Conservation (phyloP, 37 sponge, comb jelly and placozoan genomes). For the Spongia lamella region DNA sequence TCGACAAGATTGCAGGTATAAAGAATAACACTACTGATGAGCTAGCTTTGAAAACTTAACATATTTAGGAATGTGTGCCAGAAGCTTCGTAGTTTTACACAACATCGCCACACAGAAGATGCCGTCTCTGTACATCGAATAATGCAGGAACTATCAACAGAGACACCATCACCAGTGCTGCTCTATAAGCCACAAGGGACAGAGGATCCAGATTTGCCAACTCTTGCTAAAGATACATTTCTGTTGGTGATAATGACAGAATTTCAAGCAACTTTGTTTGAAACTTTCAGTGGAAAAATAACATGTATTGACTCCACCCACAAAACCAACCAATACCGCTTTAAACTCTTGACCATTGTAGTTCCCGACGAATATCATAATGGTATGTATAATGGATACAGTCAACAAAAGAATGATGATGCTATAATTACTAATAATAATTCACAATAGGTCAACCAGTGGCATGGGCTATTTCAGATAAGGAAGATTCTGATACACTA, state of each 20-base stretch:
- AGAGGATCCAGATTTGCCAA: not conserved
- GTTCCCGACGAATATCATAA: conserved; percentile 27
- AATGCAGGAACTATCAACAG: not conserved
- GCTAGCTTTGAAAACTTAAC: no score
- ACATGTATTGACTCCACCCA: conserved; percentile 20
- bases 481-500: conserved; percentile 3
- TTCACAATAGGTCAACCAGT: conserved; percentile 20
- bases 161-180: not conserved
- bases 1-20: no score
- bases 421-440: not conserved
- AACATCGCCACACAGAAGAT: conserved; percentile 23
- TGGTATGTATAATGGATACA: not conserved
- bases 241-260: conserved; percentile 22
- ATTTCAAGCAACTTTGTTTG: conserved; percentile 13
- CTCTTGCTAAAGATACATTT: conserved; percentile 1
- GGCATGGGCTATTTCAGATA: conserved; percentile 10
- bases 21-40: no score
- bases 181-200: conserved; percentile 20
- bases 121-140: conserved; percentile 20
- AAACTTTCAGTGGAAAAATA: not conserved
- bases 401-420: not conserved
- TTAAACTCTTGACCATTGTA: conserved; percentile 16
- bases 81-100: no score
- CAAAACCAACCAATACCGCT: conserved; percentile 30
- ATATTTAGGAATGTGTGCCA: no score